Conservation (phyloP, 2,797 vertebrate genomes). For the Eidolon dupreanum region DNA sequence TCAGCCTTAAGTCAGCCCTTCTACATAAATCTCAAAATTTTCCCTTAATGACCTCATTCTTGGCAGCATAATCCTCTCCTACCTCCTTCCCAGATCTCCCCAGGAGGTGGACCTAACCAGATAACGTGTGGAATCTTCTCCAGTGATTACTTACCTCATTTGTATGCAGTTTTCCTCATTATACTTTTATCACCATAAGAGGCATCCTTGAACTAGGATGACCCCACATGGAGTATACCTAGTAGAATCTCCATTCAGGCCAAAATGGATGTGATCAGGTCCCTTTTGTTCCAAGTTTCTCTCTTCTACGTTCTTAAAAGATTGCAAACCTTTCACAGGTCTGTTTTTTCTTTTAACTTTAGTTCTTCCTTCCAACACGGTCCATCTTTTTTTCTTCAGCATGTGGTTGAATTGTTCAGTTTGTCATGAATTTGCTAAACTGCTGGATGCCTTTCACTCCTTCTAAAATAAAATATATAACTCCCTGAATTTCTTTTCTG, state of each 20-base stretch:
- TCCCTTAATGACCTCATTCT: not conserved
- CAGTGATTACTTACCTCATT: not conserved
- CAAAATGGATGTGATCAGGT: not conserved
- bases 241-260: not conserved
- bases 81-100: not conserved
- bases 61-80: not conserved
- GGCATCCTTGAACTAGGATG: not conserved
- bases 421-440: not conserved
- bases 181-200: not conserved
- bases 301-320: not conserved
- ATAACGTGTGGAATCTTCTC: not conserved
- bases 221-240: not conserved
- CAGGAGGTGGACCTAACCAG: not conserved
- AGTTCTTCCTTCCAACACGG: not conserved
- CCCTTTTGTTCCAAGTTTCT: not conserved
- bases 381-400: not conserved
- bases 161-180: not conserved
- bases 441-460: not conserved
- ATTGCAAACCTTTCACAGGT: not conserved
- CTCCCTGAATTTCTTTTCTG: not conserved
- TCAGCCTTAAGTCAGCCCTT: not conserved
- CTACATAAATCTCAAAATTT: not conserved
- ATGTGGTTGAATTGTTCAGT: not conserved
- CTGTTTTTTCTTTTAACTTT: not conserved
- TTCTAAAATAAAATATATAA: conserved; percentile 3